phyloP scores from a whole-genome alignment of 2,113 vertebrate species.

The Chaetura pelagica region DNA sequence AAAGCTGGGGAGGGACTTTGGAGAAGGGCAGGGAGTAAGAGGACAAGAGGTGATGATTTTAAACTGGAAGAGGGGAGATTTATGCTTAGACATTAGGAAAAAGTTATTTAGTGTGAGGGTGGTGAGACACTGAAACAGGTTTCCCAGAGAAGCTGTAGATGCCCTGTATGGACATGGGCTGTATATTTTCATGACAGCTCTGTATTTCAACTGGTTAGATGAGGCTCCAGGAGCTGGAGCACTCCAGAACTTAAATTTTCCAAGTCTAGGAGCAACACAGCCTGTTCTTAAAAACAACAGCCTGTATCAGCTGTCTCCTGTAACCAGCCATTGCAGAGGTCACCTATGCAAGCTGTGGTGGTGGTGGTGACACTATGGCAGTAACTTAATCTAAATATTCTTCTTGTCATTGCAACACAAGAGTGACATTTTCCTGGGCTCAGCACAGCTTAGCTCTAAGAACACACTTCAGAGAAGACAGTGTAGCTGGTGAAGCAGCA shows the following conservation, averaged over 20 bases:
- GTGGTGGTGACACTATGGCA: not conserved
- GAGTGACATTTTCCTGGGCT: not conserved
- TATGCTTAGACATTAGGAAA: too few relatives aligned
- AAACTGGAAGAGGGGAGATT: too few relatives aligned
- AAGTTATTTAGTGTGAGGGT: too few relatives aligned
- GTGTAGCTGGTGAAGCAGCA: not conserved
- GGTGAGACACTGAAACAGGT: too few relatives aligned
- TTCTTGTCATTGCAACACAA: not conserved
- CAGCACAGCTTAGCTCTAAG: not conserved
- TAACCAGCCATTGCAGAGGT: fast-evolving
- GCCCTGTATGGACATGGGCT: fast-evolving
- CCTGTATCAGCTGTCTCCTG: not conserved
- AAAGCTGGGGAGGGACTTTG: too few relatives aligned
- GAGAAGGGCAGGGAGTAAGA: too few relatives aligned
- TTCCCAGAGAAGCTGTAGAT: too few relatives aligned
- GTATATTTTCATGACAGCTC: fast-evolving
- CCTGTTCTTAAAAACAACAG: not conserved
- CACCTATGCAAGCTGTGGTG: fast-evolving
- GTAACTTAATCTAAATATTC: not conserved
- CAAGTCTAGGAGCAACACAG: not conserved
- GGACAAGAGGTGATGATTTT: too few relatives aligned
- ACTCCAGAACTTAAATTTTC: not conserved
- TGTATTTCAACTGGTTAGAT: not conserved
- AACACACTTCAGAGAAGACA: fast-evolving
- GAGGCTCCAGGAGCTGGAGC: not conserved